Evolutionary conservation across 1,140 invertebrate genomes (phyloP), one percentile per base, ranked within the genome.

Genomic region (Ceratosolen fusciceps): DNA sequence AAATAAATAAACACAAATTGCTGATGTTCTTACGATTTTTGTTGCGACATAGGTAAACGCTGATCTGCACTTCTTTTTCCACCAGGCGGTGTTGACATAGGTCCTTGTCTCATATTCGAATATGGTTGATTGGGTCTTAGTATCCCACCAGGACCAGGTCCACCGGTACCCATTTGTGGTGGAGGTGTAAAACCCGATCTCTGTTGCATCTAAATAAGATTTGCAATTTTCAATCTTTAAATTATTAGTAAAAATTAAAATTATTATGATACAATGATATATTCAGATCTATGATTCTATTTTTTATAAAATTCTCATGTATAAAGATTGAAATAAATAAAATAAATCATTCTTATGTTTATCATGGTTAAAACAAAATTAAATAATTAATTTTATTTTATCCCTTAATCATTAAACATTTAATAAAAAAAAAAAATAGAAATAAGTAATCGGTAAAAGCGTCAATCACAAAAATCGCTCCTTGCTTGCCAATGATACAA

Each of bases 31-130:
- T 91, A 93, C 91, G 91, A 92, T 87, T 94, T 94, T 87, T 93
- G 92, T 79, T 92, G 93, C n/a, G 92, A 89, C 87, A 93, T 91
- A 7, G 90, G 90, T 70, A 91, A 91, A 80, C 94, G 90, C 82
- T 90, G 91, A 87, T 94, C 94, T 2, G 90, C 86, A 10, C 92
- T 92, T 58, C 93, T 87, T 87, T 95, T 95, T 49, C 90, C 90
- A 52, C 91, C 91, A 26, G 91, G 90, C 21, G 91, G 90, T 26
- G 91, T 90, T 3, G 90, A 87, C 86, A 92, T 92, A 21, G 92
- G 91, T 2, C 92, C 90, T 80, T 92, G 92, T 34, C 93, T 87
- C 92, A 93, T 92, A 49, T 91, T 92, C 1, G 91, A 88, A 81
- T 93, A 93, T 1, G 90, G 89, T 76, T 92, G 91, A 84, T 89